Conservation (phyloP, 1,140 invertebrate species). For the Lerema accius region DNA sequence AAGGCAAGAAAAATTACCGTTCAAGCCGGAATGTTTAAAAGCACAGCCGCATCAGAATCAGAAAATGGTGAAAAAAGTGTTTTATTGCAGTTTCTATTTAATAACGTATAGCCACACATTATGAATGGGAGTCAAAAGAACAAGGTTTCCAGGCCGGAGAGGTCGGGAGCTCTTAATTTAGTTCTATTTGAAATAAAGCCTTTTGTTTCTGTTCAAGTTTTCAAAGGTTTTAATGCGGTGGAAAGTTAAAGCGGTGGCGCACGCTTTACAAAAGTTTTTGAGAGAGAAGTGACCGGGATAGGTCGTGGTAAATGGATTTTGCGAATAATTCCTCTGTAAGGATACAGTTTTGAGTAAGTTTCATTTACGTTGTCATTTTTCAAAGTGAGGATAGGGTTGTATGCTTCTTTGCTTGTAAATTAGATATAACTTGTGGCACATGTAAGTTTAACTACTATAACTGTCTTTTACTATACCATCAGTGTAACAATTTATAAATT, state of each 20-base stretch:
- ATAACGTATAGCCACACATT: constrained; percentile 27
- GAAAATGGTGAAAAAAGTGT: background rate
- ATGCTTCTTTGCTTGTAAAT: no score
- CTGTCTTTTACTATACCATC: no score
- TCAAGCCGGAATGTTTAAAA: background rate
- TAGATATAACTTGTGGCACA: no score
- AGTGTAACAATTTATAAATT: no score
- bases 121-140: constrained; percentile 32
- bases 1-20: no score
- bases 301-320: constrained; percentile 2
- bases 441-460: no score
- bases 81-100: constrained; percentile 21
- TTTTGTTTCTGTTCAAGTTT: constrained; percentile 29
- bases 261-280: constrained; percentile 4
- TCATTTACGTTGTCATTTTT: no score
- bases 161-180: constrained; percentile 26
- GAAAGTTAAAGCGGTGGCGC: constrained; percentile 6
- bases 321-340: background rate
- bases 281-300: background rate
- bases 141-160: constrained; percentile 20
- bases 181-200: constrained; percentile 24
- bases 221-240: constrained; percentile 18
- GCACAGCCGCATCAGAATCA: background rate
- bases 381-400: no score
- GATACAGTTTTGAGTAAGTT: background rate